phyloP scores from a whole-genome alignment of 2,113 vertebrate genomes.

The Syngnathus scovelli region DNA sequence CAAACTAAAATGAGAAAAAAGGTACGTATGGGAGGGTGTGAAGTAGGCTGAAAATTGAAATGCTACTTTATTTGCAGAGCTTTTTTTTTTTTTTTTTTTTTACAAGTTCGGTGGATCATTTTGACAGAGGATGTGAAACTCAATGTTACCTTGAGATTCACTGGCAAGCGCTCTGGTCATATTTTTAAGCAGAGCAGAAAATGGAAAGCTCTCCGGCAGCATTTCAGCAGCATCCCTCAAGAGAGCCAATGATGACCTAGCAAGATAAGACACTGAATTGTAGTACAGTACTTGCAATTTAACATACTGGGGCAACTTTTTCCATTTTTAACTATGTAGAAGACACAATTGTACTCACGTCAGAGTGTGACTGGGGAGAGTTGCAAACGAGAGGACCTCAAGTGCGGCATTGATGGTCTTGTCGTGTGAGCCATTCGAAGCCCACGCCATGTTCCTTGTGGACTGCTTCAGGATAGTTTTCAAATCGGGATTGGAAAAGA shows the following conservation, averaged over 20 bases:
- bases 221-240: conserved; percentile 37
- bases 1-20: not conserved
- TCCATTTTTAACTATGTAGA: not conserved
- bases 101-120: not conserved
- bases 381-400: conserved; percentile 52
- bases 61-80: not conserved
- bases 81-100: not conserved
- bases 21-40: conserved; percentile 18
- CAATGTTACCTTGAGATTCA: conserved; percentile 62
- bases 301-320: not conserved
- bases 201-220: conserved; percentile 59
- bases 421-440: conserved; percentile 34
- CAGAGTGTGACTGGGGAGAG: conserved; percentile 28
- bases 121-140: not conserved
- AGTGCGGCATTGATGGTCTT: conserved; percentile 52
- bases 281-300: not conserved
- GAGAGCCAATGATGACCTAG: conserved; percentile 48
- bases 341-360: conserved; percentile 29
- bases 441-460: conserved; percentile 33
- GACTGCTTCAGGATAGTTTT: conserved; percentile 55
- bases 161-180: conserved; percentile 44
- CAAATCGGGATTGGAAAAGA: conserved; percentile 65
- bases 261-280: conserved; percentile 11
- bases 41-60: not conserved
- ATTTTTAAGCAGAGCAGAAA: conserved; percentile 43